A percentile compares a stretch with the other conserved stretches of the same genome.
These are phyloP conservation scores for Syncerus caffer DNA, from an alignment of 2,797 vertebrate species.

Conservation along the genomic window DNA sequence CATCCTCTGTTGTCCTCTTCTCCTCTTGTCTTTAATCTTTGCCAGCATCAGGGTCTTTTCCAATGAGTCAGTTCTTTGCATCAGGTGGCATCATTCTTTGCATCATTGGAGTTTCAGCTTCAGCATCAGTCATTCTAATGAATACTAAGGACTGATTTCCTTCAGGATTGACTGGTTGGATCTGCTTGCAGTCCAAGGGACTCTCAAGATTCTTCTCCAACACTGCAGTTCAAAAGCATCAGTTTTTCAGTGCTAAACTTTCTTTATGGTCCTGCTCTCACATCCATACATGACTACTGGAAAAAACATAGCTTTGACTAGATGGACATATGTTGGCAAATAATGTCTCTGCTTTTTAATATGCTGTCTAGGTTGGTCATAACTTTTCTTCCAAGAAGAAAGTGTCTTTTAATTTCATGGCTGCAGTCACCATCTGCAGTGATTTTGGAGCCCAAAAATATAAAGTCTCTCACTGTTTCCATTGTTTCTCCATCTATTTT, in stretches of 20 bases:
- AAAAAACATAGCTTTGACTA: too few species aligned
- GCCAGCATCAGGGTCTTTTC: neutral
- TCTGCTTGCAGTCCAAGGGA: neutral
- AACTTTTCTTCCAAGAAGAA: too few species aligned
- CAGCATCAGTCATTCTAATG: neutral
- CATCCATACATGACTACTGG: too few species aligned
- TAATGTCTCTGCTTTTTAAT: too few species aligned
- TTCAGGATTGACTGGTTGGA: neutral
- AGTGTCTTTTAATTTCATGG: too few species aligned
- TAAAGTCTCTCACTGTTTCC: too few species aligned
- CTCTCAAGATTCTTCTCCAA: neutral
- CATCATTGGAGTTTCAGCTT: neutral
- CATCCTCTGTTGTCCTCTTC: neutral
- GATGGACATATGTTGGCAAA: too few species aligned
- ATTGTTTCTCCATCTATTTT: too few species aligned
- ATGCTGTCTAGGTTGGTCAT: too few species aligned
- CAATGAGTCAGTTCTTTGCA: neutral
- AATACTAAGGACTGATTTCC: neutral
- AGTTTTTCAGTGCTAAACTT: neutral
- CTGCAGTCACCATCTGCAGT: too few species aligned
- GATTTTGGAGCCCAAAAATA: rapidly evolving
- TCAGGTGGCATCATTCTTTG: neutral
- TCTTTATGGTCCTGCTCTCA: neutral
- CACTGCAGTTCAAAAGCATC: neutral
- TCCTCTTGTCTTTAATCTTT: neutral